A percentile compares a stretch with the other conserved stretches of the same genome.
These are phyloP conservation scores for Drosophila erecta DNA, from an alignment of 1,140 invertebrate genomes.

Conservation along the genomic window DNA sequence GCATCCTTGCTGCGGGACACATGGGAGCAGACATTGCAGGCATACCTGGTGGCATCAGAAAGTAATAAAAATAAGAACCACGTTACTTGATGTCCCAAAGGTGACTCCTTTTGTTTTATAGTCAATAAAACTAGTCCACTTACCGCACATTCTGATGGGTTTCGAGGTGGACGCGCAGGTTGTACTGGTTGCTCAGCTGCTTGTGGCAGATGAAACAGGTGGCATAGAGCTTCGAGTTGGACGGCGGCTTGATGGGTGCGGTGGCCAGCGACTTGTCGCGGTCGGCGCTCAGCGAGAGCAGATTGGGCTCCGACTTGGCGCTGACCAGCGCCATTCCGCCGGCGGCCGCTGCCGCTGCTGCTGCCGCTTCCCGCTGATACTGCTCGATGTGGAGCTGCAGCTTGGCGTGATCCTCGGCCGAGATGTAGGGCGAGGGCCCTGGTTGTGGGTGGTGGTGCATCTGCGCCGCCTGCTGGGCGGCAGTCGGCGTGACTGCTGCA, in stretches of 20 bases:
- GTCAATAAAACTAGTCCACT: conserved; percentile 4
- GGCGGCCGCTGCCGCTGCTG: conserved; percentile 46
- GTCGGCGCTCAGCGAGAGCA: conserved; percentile 55
- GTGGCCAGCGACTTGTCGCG: conserved; percentile 48
- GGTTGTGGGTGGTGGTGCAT: conserved; percentile 27
- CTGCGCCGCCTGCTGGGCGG: conserved; percentile 61
- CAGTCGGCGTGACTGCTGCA: conserved; percentile 58
- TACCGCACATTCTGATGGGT: conserved; percentile 93
- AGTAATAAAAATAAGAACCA: no score
- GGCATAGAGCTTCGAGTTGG: conserved; percentile 86
- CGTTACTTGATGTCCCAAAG: not conserved
- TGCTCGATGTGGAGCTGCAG: conserved; percentile 80
- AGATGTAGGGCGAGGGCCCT: conserved; percentile 57
- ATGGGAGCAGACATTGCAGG: conserved; percentile 93
- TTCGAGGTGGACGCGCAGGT: conserved; percentile 94
- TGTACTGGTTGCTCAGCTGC: conserved; percentile 95
- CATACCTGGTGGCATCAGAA: conserved; percentile 85
- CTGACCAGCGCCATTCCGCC: conserved; percentile 56
- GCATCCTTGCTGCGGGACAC: conserved; percentile 94
- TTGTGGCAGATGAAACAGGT: conserved; percentile 94
- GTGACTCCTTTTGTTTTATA: not conserved
- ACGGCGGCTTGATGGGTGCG: conserved; percentile 72
- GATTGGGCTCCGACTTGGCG: conserved; percentile 71
- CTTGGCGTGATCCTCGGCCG: conserved; percentile 76
- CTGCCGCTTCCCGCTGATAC: conserved; percentile 70